Percentiles rank a stretch among this genome's conserved stretches.
These are phyloP conservation scores for Schlechtendalia chinensis DNA, from an alignment of 1,140 invertebrate genomes.

Conservation along the genomic window DNA sequence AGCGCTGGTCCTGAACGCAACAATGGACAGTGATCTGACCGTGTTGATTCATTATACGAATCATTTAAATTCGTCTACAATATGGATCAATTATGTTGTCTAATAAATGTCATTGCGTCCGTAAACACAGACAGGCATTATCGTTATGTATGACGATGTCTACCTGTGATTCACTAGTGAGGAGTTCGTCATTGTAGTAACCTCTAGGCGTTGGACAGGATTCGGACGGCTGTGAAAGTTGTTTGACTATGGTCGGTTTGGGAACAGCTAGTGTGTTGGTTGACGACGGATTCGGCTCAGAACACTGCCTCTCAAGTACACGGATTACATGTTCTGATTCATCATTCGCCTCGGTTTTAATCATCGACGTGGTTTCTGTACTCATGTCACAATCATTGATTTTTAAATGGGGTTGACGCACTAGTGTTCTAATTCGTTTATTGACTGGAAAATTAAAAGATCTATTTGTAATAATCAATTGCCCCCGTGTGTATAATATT, in stretches of 20 bases:
- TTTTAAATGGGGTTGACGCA: slow-evolving; percentile 54
- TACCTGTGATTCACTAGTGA: slow-evolving; percentile 10
- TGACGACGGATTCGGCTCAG: slow-evolving; percentile 56
- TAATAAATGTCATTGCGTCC: background rate
- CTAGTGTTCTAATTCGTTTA: slow-evolving; percentile 60
- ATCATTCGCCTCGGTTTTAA: slow-evolving; percentile 6
- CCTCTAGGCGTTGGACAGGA: slow-evolving; percentile 56
- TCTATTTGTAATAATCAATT: slow-evolving; percentile 1
- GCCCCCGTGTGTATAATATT: no score
- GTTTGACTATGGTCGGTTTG: slow-evolving; percentile 63
- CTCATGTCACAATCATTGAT: slow-evolving; percentile 33
- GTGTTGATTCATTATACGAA: slow-evolving; percentile 50
- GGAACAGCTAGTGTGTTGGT: slow-evolving; percentile 64
- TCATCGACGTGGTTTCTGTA: background rate
- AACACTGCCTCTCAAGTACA: slow-evolving; percentile 40
- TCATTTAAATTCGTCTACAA: slow-evolving; percentile 11
- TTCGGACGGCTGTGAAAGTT: slow-evolving; percentile 61
- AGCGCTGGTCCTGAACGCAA: slow-evolving; percentile 75
- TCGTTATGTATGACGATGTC: background rate
- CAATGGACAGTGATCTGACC: slow-evolving; percentile 71
- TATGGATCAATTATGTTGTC: background rate
- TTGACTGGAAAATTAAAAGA: slow-evolving; percentile 44
- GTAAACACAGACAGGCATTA: background rate
- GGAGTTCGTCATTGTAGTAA: slow-evolving; percentile 36
- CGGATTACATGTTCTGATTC: slow-evolving; percentile 59